Evolutionary conservation across 1,140 invertebrate species (phyloP), one percentile per base, ranked within the genome.

Genomic region (Platyscapa corneri): DNA sequence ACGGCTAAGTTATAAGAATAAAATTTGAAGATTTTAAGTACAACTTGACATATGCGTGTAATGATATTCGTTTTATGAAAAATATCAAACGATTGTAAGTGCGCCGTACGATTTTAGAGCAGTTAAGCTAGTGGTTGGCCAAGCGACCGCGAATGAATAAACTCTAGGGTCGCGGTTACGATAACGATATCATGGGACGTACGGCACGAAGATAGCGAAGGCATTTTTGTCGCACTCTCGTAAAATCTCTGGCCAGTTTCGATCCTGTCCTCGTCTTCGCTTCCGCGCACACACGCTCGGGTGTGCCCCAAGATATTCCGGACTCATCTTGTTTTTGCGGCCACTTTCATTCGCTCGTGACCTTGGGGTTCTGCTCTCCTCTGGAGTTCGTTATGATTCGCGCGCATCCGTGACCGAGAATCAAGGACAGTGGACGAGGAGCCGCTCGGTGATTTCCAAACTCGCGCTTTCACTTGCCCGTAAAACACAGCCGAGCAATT

Each of bases 111-210:
- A 70, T 16, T 70, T 70, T 70, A 70, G 67, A 39, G 5, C 32
- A 30, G 46, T 3, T 77, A 30, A 34, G 27, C n/a, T 7, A 7
- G 1, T 5, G 74, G 42, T 3, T 30, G 16, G 42, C 30, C 39
- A 76, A 49, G 42, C n/a, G 42, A 76, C 39, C 46, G 75, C 27
- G 46, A 12, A 77, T 77, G 75, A 34, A 77, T 77, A 77, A 49
- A 77, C 56, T 77, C 46, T 53, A 16, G 18, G 67, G 34, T 10
- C 34, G 0, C 30, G 67, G 34, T 10, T 18, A 0, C 30, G n/a
- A 8, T 77, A 77, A 77, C 75, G n/a, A 56, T 20, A 39, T 14
- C 18, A 53, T 10, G 53, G 12, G 18, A 56, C 18, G 12, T n/a
- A 27, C 27, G 56, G 5, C 14, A 77, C 32, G 6, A 37, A 6